Base-by-base conservation (phyloP, 2,888 invertebrate species). In the Seladonia tumulorum region DNA sequence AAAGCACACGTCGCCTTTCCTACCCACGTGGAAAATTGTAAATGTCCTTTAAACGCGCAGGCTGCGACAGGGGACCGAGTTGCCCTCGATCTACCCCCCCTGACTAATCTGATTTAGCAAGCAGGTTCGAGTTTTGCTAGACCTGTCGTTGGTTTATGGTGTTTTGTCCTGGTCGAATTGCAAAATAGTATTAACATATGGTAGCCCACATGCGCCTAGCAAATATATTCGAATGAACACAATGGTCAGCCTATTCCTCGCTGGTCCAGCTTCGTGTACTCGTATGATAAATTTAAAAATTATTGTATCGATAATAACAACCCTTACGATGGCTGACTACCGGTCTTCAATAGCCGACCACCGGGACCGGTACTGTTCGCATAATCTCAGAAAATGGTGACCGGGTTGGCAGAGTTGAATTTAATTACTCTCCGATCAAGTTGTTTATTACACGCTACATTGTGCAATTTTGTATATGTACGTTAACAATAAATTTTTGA, bases 1-100 rank as follows among this genome's bases (percentile, higher is more conserved):
- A 80, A 49, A 68, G 68, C 68, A 22, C 39, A 68, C 68, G 22
- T 42, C 70, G 35, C 29, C 39, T 42, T 63, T 63, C 39, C 39
- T n/a, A n/a, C 7, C 63, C 71, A 53, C 53, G 71, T 76, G 53
- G 71, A 76, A 25, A 29, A 66, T 35, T 39, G 16, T 53, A 39
- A 47, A 53, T 29, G 63, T 63, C 63, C 63, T 63, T 63, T 63
- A 29, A 63, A 63, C 63, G 63, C 63, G 7, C 29, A 16, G 25
- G 45, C 45, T 45, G 45, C 45, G 45, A 45, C 14, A 45, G 10
- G 45, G 45, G 57, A n/a, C 57, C 14, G 5, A 47, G 16, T n/a
- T 57, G 3, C 57, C 57, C 57, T 57, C 57, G 1, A 12, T 57
- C n/a, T 4, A 57, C 12, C 5, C n/a, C 57, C 57, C 22, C 57